Evolutionary conservation across 2,888 invertebrate genomes (phyloP).

Genomic region (Chrysotoxum bicinctum): DNA sequence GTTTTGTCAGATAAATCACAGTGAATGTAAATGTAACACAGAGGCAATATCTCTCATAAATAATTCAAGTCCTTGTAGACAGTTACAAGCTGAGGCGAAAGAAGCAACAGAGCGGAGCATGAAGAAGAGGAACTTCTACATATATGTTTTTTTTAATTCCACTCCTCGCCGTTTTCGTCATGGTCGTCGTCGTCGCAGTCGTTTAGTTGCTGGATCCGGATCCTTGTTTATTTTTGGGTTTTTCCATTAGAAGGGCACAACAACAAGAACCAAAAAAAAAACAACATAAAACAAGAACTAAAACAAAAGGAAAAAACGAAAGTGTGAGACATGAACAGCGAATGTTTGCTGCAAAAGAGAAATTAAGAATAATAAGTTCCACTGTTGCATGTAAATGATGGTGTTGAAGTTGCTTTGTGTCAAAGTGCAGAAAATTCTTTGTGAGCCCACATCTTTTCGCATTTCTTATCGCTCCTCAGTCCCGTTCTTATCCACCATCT

Average conservation of each 20-base stretch:
- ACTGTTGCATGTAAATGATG: conserved; percentile 63
- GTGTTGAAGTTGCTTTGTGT: conserved; percentile 61
- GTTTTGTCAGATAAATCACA: conserved; percentile 72
- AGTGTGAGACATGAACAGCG: conserved; percentile 42
- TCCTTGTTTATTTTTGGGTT: conserved; percentile 39
- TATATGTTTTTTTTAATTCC: conserved; percentile 45
- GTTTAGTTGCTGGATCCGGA: neutral
- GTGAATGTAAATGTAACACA: conserved; percentile 66
- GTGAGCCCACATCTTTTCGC: conserved; percentile 46
- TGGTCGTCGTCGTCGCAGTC: neutral
- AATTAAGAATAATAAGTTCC: conserved; percentile 28
- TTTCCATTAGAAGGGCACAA: conserved; percentile 4
- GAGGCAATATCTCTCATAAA: conserved; percentile 71
- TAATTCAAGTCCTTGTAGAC: conserved; percentile 65
- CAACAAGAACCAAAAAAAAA: neutral
- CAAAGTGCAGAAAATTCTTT: conserved; percentile 61
- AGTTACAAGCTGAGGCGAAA: conserved; percentile 22
- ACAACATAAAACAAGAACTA: neutral
- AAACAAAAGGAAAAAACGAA: conserved; percentile 33
- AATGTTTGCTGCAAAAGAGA: conserved; percentile 2
- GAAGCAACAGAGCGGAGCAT: conserved; percentile 2
- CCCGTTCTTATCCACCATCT: neutral
- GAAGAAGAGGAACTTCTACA: conserved; percentile 9
- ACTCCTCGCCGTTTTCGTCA: conserved; percentile 11
- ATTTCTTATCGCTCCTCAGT: neutral